Evolutionary conservation across 2,888 invertebrate genomes (phyloP).

Genomic region (Laothoe populi): DNA sequence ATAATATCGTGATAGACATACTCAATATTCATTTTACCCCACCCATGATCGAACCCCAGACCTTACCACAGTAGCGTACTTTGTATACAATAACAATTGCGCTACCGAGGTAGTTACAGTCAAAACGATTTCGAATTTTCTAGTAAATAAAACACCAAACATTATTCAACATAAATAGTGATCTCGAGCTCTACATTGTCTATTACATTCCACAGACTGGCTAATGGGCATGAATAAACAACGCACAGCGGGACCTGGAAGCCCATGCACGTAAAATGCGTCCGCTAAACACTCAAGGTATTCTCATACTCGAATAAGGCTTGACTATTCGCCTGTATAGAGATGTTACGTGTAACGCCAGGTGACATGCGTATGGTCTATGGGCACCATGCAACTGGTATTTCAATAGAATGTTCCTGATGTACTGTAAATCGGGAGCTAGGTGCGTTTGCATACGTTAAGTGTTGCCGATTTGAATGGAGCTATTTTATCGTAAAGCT

Average conservation of each 20-base stretch:
- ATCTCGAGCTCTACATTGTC: constrained; percentile 3
- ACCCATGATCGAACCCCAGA: no score
- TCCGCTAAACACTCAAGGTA: constrained; percentile 58
- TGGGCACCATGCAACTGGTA: constrained; percentile 49
- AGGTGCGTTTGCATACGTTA: constrained; percentile 26
- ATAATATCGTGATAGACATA: no score
- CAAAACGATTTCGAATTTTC: no score
- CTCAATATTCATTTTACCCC: no score
- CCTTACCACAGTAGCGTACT: no score
- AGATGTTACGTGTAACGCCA: constrained; percentile 67
- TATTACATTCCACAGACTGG: constrained; percentile 16
- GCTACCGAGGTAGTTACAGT: no score
- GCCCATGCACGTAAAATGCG: constrained; percentile 50
- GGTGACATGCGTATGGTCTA: constrained; percentile 66
- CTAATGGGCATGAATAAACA: constrained; percentile 28
- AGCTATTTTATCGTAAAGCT: background rate
- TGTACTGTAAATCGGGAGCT: constrained; percentile 41
- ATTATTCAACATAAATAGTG: background rate
- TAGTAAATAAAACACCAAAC: no score
- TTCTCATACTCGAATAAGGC: constrained; percentile 66
- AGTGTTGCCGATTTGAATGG: constrained; percentile 25
- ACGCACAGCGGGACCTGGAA: constrained; percentile 31
- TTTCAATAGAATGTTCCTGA: constrained; percentile 69
- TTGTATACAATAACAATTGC: no score
- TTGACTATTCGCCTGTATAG: constrained; percentile 65